Percentiles rank a stretch among this genome's conserved stretches.
These are phyloP conservation scores for Chaetodon auriga DNA, from an alignment of 2,113 vertebrate genomes.

Conservation along the genomic window DNA sequence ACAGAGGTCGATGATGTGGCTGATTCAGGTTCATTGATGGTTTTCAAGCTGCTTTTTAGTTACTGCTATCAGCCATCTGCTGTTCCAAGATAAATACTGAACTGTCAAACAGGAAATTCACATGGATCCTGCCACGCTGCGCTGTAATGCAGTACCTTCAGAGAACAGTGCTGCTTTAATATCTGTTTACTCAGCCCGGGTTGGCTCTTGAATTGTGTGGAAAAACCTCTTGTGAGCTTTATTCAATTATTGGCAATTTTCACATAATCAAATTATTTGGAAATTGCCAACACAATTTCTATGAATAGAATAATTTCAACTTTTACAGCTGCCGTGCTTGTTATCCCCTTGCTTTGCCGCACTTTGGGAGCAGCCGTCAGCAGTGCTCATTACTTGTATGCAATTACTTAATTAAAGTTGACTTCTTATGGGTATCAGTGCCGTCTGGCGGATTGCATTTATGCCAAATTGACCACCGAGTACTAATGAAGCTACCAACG, in stretches of 20 bases:
- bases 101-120: not conserved
- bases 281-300: not conserved
- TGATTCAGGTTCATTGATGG: not conserved
- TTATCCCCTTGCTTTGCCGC: not conserved
- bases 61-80: not conserved
- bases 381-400: not conserved
- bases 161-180: not conserved
- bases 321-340: not conserved
- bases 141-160: not conserved
- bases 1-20: not conserved
- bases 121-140: not conserved
- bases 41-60: conserved; percentile 5
- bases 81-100: not conserved
- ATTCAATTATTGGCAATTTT: not conserved
- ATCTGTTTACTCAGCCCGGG: not conserved
- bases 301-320: not conserved
- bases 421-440: not conserved
- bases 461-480: not conserved
- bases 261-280: no score
- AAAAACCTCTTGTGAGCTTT: not conserved
- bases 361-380: conserved; percentile 6
- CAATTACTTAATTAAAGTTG: conserved; percentile 19
- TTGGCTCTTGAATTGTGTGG: not conserved
- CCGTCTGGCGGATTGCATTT: not conserved
- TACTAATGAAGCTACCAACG: not conserved